Evolutionary conservation across 2,113 vertebrate genomes (phyloP), one percentile per base, ranked within the genome.

Genomic region (Misgurnus anguillicaudatus): DNA sequence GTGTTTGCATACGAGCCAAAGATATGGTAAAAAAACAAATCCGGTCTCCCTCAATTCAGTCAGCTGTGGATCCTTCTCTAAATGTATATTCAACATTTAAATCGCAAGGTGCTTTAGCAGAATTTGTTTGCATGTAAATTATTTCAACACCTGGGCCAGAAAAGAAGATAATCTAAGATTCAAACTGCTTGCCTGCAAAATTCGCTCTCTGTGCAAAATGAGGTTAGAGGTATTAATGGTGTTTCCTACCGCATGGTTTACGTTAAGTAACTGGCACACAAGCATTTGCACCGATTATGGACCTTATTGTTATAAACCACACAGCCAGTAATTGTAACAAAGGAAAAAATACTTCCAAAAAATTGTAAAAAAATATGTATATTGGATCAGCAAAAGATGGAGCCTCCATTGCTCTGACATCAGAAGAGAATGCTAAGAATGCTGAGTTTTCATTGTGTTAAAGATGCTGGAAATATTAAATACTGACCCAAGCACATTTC

Each of bases 401-500:
- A 77, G 53, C 31, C 38, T 58, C 39, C 48, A 14, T 58, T 58
- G 53, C 24, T 58, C 75, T 74, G 79, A 70, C 77, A 36, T 83
- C 39, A 73, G 39, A 82, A 79, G 73, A 45, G 65, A 60, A 39
- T 53, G 55, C 45, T 57, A 80, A 80, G 87, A 84, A 61, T 84
- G 84, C 86, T 80, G 86, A 87, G 78, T 80, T 76, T 83, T 84
- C 74, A 36, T 14, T 19, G 51, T 17, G 61, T 53, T 82, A 78
- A 80, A 63, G 57, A 38, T 63, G 60, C 53, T 76, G 65, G 38
- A 74, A 58, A 47, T 57, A 68, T 81, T 63, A 74, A 82, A 69
- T 65, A 77, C 79, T 82, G 74, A 86, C 63, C 80, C 67, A 68
- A 82, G 81, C 82, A 86, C 69, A 84, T 83, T 86, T 78, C 58